Base-by-base conservation (phyloP, 2,113 vertebrate genomes). In the Tetrao urogallus region DNA sequence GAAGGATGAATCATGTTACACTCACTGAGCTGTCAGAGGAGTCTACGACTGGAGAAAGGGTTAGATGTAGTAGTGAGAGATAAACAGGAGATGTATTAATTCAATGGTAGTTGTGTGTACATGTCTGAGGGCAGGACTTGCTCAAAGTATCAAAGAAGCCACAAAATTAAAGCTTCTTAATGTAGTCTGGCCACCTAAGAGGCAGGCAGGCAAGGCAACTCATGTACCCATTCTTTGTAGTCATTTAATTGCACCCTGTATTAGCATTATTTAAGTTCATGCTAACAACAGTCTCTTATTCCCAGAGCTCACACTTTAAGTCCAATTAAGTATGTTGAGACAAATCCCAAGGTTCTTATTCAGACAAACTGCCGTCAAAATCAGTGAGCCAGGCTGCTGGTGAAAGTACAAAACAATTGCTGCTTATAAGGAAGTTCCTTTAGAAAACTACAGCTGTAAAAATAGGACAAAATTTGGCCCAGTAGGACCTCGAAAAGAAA, bases 71-170 rank as follows among this genome's bases (percentile, higher is more conserved):
- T 58, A 65, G 69, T 75, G 85, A 65, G 83, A 94, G 82, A 86
- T 92, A 86, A 75, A 94, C 61, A 88, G 91, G 60, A 91, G 93
- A 69, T 86, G 45, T 73, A 38, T 90, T 95, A 90, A 97, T 92
- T 95, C 88, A 73, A 4, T 48, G 58, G 73, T 81, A 45, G 79
- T 70, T 36, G 81, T 89, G 43, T n/a, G 82, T 91, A 64, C 67
- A 34, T 92, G 85, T 95, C 91, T 94, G 80, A 90, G 77, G 80
- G 76, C 52, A 92, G 77, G 45, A 87, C 66, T 94, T 48, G 45
- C 83, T 94, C 66, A 34, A 52, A 78, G n/a, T 94, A 93, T 95
- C 88, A 95, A 95, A 95, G 94, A 81, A 95, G 90, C 91, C 96
- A 95, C 94, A 94, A 93, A 93, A 95, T 90, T 66, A 84, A 94